Evolutionary conservation across 2,797 vertebrate genomes (phyloP).

Genomic region (Agapornis canus): DNA sequence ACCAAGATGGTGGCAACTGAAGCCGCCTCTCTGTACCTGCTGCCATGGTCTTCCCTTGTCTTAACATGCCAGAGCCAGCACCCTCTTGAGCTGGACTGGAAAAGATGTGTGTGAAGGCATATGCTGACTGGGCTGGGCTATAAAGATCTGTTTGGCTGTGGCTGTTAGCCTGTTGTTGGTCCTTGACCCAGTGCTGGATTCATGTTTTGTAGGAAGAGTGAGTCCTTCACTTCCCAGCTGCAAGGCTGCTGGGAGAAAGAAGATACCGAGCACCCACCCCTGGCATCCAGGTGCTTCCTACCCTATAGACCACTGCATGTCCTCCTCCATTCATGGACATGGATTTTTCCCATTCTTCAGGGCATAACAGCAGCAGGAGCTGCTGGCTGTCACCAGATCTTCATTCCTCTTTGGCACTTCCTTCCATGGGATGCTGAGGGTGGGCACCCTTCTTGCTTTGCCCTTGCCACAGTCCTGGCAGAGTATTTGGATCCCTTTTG

Average conservation of each 20-base stretch:
- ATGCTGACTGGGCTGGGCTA: background rate
- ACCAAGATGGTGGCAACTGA: background rate
- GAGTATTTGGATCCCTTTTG: constrained; percentile 14
- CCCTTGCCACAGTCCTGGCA: constrained; percentile 5
- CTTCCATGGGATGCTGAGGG: background rate
- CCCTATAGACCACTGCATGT: background rate
- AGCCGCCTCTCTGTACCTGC: background rate
- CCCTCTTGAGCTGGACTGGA: fast-evolving
- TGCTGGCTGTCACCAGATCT: background rate
- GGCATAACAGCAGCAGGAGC: background rate
- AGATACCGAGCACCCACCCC: background rate
- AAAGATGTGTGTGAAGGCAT: fast-evolving
- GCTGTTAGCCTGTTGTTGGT: background rate
- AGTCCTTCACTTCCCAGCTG: background rate
- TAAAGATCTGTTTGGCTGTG: background rate
- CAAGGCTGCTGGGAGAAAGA: background rate
- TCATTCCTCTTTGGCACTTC: background rate
- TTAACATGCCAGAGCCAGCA: background rate
- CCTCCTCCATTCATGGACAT: background rate
- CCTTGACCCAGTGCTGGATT: background rate
- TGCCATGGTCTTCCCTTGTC: background rate
- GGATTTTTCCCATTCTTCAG: background rate
- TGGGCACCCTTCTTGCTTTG: background rate
- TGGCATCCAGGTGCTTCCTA: background rate
- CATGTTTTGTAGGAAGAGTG: fast-evolving